phyloP scores from a whole-genome alignment of 2,888 invertebrate genomes.

The Corythucha ciliata region DNA sequence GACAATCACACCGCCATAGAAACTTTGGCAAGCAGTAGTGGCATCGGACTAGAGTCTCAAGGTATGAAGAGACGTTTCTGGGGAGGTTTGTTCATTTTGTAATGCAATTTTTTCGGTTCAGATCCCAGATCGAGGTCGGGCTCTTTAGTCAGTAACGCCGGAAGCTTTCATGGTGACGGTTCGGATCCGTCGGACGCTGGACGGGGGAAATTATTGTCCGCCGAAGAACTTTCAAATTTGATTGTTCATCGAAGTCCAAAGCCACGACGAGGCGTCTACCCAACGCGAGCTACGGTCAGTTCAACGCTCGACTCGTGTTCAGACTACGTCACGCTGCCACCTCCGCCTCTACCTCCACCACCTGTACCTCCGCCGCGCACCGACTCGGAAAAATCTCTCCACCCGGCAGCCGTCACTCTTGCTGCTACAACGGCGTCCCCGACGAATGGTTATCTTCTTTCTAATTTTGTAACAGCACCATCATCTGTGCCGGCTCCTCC shows the following conservation, averaged over 20 bases:
- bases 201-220: slow-evolving; percentile 60
- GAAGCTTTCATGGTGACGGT: slow-evolving; percentile 78
- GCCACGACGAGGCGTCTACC: slow-evolving; percentile 53
- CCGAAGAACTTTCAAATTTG: slow-evolving; percentile 72
- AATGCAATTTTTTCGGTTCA: slow-evolving; percentile 16
- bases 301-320: slow-evolving; percentile 80
- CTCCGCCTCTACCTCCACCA: slow-evolving; percentile 35
- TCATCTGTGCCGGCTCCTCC: too few relatives aligned
- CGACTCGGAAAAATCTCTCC: slow-evolving; percentile 19
- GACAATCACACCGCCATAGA: slow-evolving; percentile 31
- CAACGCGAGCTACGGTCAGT: slow-evolving; percentile 66
- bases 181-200: slow-evolving; percentile 75
- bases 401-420: too few relatives aligned
- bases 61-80: slow-evolving; percentile 27
- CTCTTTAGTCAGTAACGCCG: slow-evolving; percentile 67
- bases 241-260: slow-evolving; percentile 57
- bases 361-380: slow-evolving; percentile 16
- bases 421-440: too few relatives aligned
- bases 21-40: slow-evolving; percentile 38
- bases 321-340: slow-evolving; percentile 69
- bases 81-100: background rate
- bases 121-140: slow-evolving; percentile 47
- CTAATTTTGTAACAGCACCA: too few relatives aligned
- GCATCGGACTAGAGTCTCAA: slow-evolving; percentile 37
- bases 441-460: too few relatives aligned